Percentiles rank a stretch among this genome's conserved stretches.
These are phyloP conservation scores for Eriocheir sinensis DNA, from an alignment of 1,140 invertebrate species.

Conservation along the genomic window DNA sequence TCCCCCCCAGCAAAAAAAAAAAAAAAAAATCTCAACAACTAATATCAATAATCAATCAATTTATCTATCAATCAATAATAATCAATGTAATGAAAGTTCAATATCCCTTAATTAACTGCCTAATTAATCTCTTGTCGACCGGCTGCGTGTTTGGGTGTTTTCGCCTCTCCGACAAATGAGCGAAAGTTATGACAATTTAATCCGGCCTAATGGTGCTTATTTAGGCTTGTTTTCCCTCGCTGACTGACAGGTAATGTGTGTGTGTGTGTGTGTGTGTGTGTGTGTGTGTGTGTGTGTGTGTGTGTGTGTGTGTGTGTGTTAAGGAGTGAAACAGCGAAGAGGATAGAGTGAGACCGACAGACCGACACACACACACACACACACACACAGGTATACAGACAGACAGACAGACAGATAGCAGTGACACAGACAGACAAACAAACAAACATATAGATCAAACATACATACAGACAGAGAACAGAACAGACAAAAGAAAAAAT, in stretches of 20 bases:
- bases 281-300: constrained; percentile 40
- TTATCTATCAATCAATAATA: background rate
- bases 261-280: constrained; percentile 60
- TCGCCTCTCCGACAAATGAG: background rate
- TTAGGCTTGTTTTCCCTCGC: background rate
- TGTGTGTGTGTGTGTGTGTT: constrained; percentile 40
- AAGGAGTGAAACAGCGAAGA: too few relatives aligned
- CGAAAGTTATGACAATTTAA: background rate
- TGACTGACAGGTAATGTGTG: too few relatives aligned
- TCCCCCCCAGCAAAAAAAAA: background rate
- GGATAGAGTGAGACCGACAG: too few relatives aligned
- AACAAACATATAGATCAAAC: too few relatives aligned
- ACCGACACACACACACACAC: too few relatives aligned
- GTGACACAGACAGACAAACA: too few relatives aligned
- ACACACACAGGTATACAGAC: too few relatives aligned
- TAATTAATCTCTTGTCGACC: background rate
- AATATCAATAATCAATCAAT: background rate
- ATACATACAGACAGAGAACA: too few relatives aligned
- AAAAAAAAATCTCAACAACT: background rate
- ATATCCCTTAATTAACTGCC: background rate
- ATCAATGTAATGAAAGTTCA: background rate
- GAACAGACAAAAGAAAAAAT: too few relatives aligned
- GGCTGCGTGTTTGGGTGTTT: background rate
- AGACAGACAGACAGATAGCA: too few relatives aligned
- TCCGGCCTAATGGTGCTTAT: background rate